Evolutionary conservation across 2,888 invertebrate species (phyloP).

Genomic region (Neelides folsomi): DNA sequence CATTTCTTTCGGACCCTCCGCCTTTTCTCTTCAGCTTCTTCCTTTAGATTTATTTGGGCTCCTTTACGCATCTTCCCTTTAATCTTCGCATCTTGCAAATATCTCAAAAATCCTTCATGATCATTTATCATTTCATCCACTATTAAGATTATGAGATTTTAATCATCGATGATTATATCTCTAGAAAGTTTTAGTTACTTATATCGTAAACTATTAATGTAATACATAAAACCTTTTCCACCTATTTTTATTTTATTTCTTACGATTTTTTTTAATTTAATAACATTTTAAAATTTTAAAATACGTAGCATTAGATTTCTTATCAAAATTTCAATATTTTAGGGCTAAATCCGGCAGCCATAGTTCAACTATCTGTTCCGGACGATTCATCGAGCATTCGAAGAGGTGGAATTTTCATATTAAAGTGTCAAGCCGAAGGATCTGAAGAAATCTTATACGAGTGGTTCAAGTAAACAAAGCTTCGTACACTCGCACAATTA

Average conservation of each 20-base stretch:
- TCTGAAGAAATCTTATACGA: constrained; percentile 49
- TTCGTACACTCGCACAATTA: too few species aligned
- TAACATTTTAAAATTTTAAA: too few species aligned
- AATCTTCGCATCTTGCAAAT: constrained; percentile 4
- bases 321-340: constrained; percentile 35
- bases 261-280: too few species aligned
- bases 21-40: background rate
- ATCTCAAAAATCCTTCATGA: too few species aligned
- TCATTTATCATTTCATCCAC: too few species aligned
- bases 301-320: background rate
- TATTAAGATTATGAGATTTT: background rate
- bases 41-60: background rate
- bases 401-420: constrained; percentile 44
- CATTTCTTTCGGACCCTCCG: constrained; percentile 3
- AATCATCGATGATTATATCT: background rate
- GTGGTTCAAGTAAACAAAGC: constrained; percentile 50
- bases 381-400: constrained; percentile 42
- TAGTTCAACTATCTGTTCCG: constrained; percentile 48
- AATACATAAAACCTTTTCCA: too few species aligned
- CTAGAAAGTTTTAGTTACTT: background rate
- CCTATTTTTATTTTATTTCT: too few species aligned
- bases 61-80: background rate
- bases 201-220: too few species aligned
- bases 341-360: constrained; percentile 49
- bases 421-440: constrained; percentile 53